Evolutionary conservation across 2,888 invertebrate species (phyloP).

Genomic region (Oegoconia quadripuncta): DNA sequence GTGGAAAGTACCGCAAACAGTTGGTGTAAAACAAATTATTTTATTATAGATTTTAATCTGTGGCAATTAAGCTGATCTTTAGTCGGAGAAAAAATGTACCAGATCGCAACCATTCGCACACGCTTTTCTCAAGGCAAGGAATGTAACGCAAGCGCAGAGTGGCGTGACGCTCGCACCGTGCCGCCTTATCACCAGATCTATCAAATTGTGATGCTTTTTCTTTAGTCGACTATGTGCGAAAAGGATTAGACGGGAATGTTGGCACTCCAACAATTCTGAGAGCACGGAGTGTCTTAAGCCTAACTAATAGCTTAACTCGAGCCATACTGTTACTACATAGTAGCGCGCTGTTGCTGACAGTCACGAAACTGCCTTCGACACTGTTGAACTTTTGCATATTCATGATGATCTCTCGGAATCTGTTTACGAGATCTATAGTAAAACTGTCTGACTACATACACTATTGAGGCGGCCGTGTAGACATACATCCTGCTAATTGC

Average conservation of each 20-base stretch:
- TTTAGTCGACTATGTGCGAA: conserved; percentile 37
- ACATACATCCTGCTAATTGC: too few species aligned
- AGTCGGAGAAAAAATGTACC: conserved; percentile 42
- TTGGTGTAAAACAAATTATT: conserved; percentile 52
- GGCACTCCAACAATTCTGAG: conserved; percentile 29
- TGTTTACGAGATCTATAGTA: too few species aligned
- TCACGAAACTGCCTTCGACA: too few species aligned
- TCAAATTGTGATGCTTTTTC: conserved; percentile 51
- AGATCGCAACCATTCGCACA: conserved; percentile 47
- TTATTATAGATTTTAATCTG: conserved; percentile 48
- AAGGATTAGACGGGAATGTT: conserved; percentile 39
- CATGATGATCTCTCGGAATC: too few species aligned
- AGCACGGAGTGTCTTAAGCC: conserved; percentile 22
- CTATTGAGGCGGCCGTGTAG: too few species aligned
- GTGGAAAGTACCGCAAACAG: conserved; percentile 12
- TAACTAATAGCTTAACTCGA: conserved; percentile 18
- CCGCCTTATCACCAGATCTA: conserved; percentile 46
- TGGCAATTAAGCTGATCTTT: conserved; percentile 49
- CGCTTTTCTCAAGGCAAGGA: conserved; percentile 47
- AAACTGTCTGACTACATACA: too few species aligned
- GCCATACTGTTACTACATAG: background rate
- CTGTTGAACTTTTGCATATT: too few species aligned
- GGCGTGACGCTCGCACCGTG: conserved; percentile 39
- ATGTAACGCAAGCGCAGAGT: conserved; percentile 36
- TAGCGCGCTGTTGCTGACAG: background rate